Evolutionary conservation across 1,140 invertebrate genomes (phyloP), one percentile per base, ranked within the genome.

Genomic region (Dinothrombium tinctorium): DNA sequence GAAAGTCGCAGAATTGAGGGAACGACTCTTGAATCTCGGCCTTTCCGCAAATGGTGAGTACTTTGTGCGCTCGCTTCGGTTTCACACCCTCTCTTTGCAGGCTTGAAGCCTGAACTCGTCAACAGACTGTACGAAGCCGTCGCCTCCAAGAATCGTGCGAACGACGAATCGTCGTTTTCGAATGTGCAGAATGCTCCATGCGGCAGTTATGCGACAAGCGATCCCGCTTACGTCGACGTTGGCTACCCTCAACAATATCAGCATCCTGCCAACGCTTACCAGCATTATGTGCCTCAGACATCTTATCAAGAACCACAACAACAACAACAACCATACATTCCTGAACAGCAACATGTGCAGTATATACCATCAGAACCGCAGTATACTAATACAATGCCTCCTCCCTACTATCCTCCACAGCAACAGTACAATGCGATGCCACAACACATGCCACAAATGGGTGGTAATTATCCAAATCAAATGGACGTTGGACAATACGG

Each of bases 21-120:
- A n/a, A n/a, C n/a, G n/a, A n/a, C n/a, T n/a, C n/a, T n/a, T n/a
- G n/a, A n/a, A n/a, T n/a, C n/a, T n/a, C n/a, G n/a, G n/a, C n/a
- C n/a, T n/a, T n/a, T n/a, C n/a, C n/a, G n/a, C n/a, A n/a, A n/a
- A n/a, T n/a, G n/a, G n/a, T n/a, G n/a, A n/a, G n/a, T n/a, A n/a
- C n/a, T n/a, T n/a, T 4, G 11, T 4, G 2, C 12, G 11, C 21
- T 3, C 14, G 15, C 21, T 12, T 17, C 21, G 17, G 11, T 36
- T n/a, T 6, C 4, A 20, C n/a, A 24, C 25, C 2, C 9, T 23
- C 11, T 11, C 11, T 15, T 41, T 24, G 23, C 36, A 29, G 47
- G 47, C 7, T 32, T 49, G 17, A 49, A 49, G 42, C 41, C 44
- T 15, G 47, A 49, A 12, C 31, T 49, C 8, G 44, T 47, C 4